Evolutionary conservation across 2,888 invertebrate species (phyloP).

Genomic region (Loripinus fragilis): DNA sequence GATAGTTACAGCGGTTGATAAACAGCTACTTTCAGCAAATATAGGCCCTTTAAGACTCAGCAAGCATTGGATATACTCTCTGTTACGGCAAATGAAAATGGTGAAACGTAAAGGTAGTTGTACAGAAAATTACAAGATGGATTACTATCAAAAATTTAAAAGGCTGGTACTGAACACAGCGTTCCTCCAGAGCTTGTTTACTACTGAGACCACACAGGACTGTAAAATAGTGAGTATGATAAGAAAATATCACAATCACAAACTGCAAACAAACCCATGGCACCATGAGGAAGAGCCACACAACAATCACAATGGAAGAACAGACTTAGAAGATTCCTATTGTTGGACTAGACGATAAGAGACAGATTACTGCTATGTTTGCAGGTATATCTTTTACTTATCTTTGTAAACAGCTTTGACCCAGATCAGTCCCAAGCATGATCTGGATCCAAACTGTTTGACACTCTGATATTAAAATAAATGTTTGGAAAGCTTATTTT

Average conservation of each 20-base stretch:
- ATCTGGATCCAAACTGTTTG: no score
- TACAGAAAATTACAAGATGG: not conserved
- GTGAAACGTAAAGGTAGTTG: conserved; percentile 7
- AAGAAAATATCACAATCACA: no score
- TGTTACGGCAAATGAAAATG: conserved; percentile 1
- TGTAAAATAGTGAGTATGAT: no score
- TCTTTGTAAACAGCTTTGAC: no score
- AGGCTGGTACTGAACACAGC: not conserved
- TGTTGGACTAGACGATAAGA: not conserved
- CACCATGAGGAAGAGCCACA: not conserved
- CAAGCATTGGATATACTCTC: not conserved
- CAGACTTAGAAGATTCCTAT: not conserved
- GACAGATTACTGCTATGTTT: conserved; percentile 1
- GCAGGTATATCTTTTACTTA: not conserved
- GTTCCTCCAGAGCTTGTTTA: not conserved
- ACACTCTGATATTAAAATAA: no score
- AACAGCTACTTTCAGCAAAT: conserved; percentile 7
- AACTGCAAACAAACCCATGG: not conserved
- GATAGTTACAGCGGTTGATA: not conserved
- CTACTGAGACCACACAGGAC: not conserved
- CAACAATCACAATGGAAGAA: no score
- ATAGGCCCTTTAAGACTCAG: not conserved
- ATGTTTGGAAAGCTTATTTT: no score
- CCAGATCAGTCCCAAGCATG: no score
- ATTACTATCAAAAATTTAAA: not conserved